A percentile compares a stretch with the other conserved stretches of the same genome.
Conservation (phyloP, 2,888 invertebrate genomes). For the Drosophila eohydei region DNA sequence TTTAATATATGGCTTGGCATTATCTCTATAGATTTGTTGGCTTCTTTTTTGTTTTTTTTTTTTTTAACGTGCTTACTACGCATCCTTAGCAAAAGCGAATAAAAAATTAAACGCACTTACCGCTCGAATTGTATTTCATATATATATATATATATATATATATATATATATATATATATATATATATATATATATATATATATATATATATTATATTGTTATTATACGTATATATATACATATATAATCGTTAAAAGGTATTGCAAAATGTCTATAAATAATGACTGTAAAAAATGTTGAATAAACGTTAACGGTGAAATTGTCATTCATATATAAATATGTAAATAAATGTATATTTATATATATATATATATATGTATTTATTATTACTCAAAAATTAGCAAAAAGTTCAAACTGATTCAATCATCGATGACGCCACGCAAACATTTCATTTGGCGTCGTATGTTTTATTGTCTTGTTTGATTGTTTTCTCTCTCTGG, state of each 20-base stretch:
- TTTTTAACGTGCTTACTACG: constrained; percentile 30
- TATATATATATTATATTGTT: not conserved
- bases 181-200: not conserved
- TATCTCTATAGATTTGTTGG: not conserved
- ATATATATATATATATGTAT: constrained; percentile 5
- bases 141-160: not conserved
- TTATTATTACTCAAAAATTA: constrained; percentile 23
- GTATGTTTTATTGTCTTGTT: constrained; percentile 29
- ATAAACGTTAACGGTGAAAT: constrained; percentile 12
- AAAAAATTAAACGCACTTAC: constrained; percentile 56
- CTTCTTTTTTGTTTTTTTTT: constrained; percentile 6
- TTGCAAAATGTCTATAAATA: constrained; percentile 38
- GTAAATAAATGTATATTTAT: constrained; percentile 8
- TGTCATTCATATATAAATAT: not conserved
- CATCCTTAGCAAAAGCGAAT: constrained; percentile 48
- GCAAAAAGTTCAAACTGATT: constrained; percentile 47
- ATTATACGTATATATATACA: not conserved
- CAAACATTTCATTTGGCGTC: constrained; percentile 34
- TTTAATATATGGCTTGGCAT: constrained; percentile 11
- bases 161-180: not conserved
- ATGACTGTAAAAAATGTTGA: constrained; percentile 36
- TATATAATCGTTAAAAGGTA: constrained; percentile 18
- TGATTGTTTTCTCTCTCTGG: constrained; percentile 41
- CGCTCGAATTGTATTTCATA: constrained; percentile 32
- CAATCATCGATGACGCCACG: constrained; percentile 72